phyloP scores from a whole-genome alignment of 2,113 vertebrate species.

The Opisthocomus hoazin region DNA sequence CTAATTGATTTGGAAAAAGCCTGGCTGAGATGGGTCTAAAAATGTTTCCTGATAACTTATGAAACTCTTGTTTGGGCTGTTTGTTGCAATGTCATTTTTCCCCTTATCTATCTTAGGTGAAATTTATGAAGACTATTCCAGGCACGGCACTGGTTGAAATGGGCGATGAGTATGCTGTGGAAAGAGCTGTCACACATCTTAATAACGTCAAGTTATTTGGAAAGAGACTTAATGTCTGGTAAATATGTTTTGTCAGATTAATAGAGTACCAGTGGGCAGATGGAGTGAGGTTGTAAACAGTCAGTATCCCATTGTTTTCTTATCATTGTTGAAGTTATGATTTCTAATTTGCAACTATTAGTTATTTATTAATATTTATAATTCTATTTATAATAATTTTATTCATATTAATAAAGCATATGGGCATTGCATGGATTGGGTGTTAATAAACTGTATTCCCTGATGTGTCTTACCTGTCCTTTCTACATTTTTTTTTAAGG shows the following conservation, averaged over 20 bases:
- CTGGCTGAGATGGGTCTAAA: background rate
- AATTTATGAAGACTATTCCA: constrained; percentile 98
- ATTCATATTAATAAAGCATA: background rate
- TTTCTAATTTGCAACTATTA: background rate
- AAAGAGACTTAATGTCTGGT: constrained; percentile 97
- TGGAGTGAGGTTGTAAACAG: background rate
- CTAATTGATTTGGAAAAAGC: background rate
- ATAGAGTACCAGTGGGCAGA: background rate
- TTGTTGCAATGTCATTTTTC: background rate
- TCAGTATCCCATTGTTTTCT: background rate
- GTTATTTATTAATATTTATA: background rate
- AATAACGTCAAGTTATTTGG: constrained; percentile 96
- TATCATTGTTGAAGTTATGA: background rate
- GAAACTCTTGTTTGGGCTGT: background rate
- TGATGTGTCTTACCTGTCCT: background rate
- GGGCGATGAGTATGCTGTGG: constrained; percentile 96
- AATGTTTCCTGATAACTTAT: background rate
- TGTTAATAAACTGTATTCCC: background rate
- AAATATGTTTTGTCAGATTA: constrained; percentile 40
- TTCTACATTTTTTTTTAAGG: background rate
- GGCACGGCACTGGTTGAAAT: constrained; percentile 95
- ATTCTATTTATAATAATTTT: background rate
- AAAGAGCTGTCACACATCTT: constrained; percentile 94
- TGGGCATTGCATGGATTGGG: background rate
- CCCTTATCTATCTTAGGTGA: constrained; percentile 73